Conservation (phyloP, 1,140 invertebrate species). For the Philaenus spumarius region DNA sequence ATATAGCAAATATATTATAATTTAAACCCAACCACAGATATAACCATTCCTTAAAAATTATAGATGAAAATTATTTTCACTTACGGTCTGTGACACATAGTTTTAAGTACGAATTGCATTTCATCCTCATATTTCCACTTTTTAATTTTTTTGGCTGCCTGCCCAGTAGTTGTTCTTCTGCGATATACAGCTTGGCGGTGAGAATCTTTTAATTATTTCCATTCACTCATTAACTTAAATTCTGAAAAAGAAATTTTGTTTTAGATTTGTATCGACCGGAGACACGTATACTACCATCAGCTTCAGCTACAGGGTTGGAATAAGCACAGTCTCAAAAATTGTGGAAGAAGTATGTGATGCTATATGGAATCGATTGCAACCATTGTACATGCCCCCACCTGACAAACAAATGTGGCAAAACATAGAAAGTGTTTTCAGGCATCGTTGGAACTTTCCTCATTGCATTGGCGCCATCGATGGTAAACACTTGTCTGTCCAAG, state of each 20-base stretch:
- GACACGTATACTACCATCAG: too few species aligned
- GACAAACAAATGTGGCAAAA: slow-evolving; percentile 28
- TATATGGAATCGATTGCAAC: slow-evolving; percentile 28
- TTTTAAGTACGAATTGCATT: background rate
- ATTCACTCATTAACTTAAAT: too few species aligned
- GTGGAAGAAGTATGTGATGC: too few species aligned
- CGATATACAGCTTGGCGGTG: slow-evolving; percentile 7
- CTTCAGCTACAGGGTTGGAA: too few species aligned
- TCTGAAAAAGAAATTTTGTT: background rate
- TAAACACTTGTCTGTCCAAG: slow-evolving; percentile 43
- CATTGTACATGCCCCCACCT: slow-evolving; percentile 24
- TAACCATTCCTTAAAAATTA: too few species aligned
- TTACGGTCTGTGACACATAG: background rate
- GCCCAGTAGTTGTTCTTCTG: slow-evolving; percentile 1
- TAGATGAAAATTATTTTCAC: background rate
- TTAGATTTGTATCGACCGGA: slow-evolving; percentile 26
- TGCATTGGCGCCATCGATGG: slow-evolving; percentile 43
- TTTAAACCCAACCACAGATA: too few species aligned
- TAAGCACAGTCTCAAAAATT: slow-evolving; percentile 33
- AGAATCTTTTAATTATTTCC: background rate
- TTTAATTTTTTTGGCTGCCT: too few species aligned
- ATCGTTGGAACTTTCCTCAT: slow-evolving; percentile 38
- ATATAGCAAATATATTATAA: too few species aligned
- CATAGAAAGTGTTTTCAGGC: slow-evolving; percentile 35
- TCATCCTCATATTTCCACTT: slow-evolving; percentile 1